Evolutionary conservation across 2,113 vertebrate genomes (phyloP), one percentile per base, ranked within the genome.

Genomic region (Strix uralensis): DNA sequence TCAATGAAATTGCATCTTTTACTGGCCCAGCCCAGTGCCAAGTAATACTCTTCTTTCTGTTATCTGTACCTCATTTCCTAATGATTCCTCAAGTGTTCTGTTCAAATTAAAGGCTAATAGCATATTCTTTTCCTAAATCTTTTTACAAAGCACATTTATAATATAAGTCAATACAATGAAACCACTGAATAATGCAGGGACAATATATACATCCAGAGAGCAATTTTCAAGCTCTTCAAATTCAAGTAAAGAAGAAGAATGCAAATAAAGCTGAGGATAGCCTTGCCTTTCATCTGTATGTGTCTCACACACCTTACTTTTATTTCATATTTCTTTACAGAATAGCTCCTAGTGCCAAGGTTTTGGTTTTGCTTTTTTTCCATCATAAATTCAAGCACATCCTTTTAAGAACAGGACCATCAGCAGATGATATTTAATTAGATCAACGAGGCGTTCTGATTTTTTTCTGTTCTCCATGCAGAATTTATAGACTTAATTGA

Each of bases 1-100:
- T 94, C 90, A 90, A 62, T 52, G 86, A 96, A 96, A 95, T 94
- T 94, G 23, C 75, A 94, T 88, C 44, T 88, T 96, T 96, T 90
- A 91, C 58, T 84, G 38, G 36, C 66, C 57, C 69, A 91, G 74
- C 10, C 40, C 67, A 84, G 26, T 57, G 72, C 54, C 61, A 82
- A 92, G 47, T 27, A 91, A 93, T 92, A 92, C 16, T 80, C 42
- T 81, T 73, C 36, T 81, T 92, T 92, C 67, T 78, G 15, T 81
- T 92, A 83, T 78, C 63, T 96, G 92, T 84, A 63, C 42, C 59
- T 77, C 55, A 90, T 93, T 94, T 97, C 73, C 72, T 91, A 92
- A 86, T 80, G 90, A 96, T 92, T 94, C 14, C 62, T 95, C 80
- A 61, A 95, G 55, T 74, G 83, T 58, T 92, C 44, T 84, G 18